These are phyloP conservation scores for Aporophyla lueneburgensis DNA, from an alignment of 2,888 invertebrate species.

Conservation along the genomic window DNA sequence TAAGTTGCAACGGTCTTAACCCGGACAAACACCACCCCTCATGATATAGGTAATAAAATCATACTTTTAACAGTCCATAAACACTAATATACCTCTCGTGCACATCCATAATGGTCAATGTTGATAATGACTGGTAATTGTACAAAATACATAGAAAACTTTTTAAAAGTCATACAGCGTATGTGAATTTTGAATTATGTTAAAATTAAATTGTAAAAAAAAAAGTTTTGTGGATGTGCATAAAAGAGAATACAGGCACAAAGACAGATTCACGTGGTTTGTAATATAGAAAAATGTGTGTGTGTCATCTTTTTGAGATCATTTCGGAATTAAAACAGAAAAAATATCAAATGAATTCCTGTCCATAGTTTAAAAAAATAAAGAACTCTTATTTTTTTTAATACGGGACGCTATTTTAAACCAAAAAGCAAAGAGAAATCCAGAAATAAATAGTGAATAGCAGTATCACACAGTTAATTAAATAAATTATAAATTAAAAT, in stretches of 20 bases:
- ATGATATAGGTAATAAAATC: slow-evolving; percentile 54
- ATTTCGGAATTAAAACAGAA: background rate
- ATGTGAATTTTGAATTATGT: background rate
- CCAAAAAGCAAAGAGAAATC: background rate
- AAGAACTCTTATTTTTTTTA: background rate
- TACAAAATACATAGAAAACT: background rate
- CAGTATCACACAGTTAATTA: background rate
- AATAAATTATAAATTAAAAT: background rate
- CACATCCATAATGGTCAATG: slow-evolving; percentile 19
- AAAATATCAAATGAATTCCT: background rate
- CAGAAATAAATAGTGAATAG: background rate
- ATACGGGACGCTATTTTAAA: background rate
- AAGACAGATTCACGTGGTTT: slow-evolving; percentile 52
- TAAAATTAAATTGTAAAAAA: background rate
- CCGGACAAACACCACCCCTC: slow-evolving; percentile 49
- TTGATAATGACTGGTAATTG: background rate
- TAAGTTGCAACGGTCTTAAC: slow-evolving; percentile 32
- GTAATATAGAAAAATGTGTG: background rate
- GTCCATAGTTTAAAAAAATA: background rate
- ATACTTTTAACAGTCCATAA: slow-evolving; percentile 52
- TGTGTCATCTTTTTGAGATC: slow-evolving; percentile 32
- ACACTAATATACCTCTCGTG: slow-evolving; percentile 38
- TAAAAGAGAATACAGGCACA: slow-evolving; percentile 4
- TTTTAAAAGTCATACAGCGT: background rate
- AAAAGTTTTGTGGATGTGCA: slow-evolving; percentile 17